These are phyloP conservation scores for Pachyuromys duprasi DNA, from an alignment of 2,797 vertebrate genomes.

Conservation along the genomic window DNA sequence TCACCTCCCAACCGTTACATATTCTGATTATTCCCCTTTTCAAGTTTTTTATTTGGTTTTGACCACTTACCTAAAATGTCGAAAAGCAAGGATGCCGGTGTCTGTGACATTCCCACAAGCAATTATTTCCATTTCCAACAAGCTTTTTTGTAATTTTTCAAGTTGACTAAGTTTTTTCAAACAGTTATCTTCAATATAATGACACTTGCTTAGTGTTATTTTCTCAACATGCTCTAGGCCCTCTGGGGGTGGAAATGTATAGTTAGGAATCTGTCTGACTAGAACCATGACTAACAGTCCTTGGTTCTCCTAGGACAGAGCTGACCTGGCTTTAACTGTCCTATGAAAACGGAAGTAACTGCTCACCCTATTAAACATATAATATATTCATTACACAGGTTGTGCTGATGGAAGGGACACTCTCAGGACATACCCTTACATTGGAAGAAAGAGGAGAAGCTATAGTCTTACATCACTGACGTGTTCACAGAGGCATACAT, in stretches of 20 bases:
- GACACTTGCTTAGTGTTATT: conserved; percentile 93
- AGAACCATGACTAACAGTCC: neutral
- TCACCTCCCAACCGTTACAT: neutral
- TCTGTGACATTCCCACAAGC: conserved; percentile 97
- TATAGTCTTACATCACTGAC: rapidly evolving
- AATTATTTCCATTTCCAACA: conserved; percentile 92
- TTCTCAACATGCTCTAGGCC: conserved; percentile 92
- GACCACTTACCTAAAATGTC: conserved; percentile 90
- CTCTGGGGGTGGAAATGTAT: conserved; percentile 86
- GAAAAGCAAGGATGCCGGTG: conserved; percentile 92
- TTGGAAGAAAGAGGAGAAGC: neutral
- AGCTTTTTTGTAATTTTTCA: conserved; percentile 91
- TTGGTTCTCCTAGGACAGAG: neutral
- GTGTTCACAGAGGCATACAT: neutral
- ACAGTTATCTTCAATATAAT: conserved; percentile 95
- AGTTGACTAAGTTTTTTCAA: conserved; percentile 92
- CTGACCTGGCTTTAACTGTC: neutral
- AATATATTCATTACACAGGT: neutral
- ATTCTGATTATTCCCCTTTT: conserved; percentile 40
- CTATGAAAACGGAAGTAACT: neutral
- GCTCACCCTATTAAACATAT: neutral
- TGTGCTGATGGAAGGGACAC: neutral
- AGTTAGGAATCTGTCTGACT: conserved; percentile 24
- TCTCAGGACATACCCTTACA: neutral
- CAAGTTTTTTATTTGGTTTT: conserved; percentile 13